phyloP scores from a whole-genome alignment of 2,113 vertebrate species.

The Podarcis muralis region DNA sequence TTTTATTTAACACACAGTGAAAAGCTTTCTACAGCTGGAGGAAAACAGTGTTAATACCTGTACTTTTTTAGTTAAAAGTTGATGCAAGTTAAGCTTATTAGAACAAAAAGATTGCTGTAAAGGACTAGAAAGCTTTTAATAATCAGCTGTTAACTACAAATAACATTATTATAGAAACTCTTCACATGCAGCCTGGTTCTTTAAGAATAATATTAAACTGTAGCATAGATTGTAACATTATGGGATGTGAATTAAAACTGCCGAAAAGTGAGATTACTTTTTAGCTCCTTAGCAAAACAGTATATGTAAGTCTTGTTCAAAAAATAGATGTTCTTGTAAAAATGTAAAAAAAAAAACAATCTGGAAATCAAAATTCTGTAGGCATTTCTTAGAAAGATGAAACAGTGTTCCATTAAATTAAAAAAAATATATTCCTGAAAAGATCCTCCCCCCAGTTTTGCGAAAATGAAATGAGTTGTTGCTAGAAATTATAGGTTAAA shows the following conservation, averaged over 20 bases:
- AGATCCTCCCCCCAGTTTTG: slow-evolving; percentile 57
- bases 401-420: slow-evolving; percentile 55
- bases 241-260: slow-evolving; percentile 64
- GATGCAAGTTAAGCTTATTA: slow-evolving; percentile 63
- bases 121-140: slow-evolving; percentile 63
- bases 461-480: slow-evolving; percentile 64
- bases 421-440: slow-evolving; percentile 56
- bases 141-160: slow-evolving; percentile 67
- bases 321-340: slow-evolving; percentile 19
- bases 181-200: slow-evolving; percentile 54
- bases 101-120: slow-evolving; percentile 70
- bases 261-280: slow-evolving; percentile 44
- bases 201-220: slow-evolving; percentile 50
- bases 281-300: slow-evolving; percentile 58
- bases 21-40: slow-evolving; percentile 43
- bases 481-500: slow-evolving; percentile 78
- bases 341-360: slow-evolving; percentile 39
- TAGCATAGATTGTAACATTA: slow-evolving; percentile 65
- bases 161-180: slow-evolving; percentile 63
- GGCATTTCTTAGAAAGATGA: slow-evolving; percentile 50
- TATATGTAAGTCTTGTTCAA: slow-evolving; percentile 45
- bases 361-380: slow-evolving; percentile 34
- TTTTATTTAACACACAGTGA: slow-evolving; percentile 59
- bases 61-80: slow-evolving; percentile 68
- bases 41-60: slow-evolving; percentile 64